A percentile compares a stretch with the other conserved stretches of the same genome.
These are phyloP conservation scores for Coturnix japonica DNA, from an alignment of 2,113 vertebrate genomes.

Conservation along the genomic window DNA sequence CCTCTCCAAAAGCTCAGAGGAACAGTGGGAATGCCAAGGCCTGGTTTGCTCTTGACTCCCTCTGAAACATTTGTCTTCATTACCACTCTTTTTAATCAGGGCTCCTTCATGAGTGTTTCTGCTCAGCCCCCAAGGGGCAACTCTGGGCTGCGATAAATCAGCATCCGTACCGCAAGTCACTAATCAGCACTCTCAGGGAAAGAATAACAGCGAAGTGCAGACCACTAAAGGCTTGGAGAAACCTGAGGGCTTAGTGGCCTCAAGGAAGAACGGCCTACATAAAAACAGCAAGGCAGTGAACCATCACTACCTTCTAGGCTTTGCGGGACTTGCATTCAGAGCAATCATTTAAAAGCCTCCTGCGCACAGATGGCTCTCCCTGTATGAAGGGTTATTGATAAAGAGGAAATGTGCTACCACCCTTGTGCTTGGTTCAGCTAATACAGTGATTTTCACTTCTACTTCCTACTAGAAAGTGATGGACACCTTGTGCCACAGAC, in stretches of 20 bases:
- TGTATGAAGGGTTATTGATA: slow-evolving; percentile 13
- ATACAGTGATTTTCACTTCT: background rate
- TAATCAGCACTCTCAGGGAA: slow-evolving; percentile 85
- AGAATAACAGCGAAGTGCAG: slow-evolving; percentile 80
- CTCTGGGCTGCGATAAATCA: slow-evolving; percentile 86
- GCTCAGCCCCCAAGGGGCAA: slow-evolving; percentile 82
- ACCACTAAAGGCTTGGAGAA: slow-evolving; percentile 77
- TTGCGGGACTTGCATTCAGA: background rate
- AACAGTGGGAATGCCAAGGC: slow-evolving; percentile 81
- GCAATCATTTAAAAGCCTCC: slow-evolving; percentile 54
- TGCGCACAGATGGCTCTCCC: slow-evolving; percentile 25
- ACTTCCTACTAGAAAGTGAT: slow-evolving; percentile 16
- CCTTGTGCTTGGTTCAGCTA: background rate
- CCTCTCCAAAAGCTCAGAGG: slow-evolving; percentile 82
- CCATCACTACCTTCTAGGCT: slow-evolving; percentile 53
- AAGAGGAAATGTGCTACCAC: background rate
- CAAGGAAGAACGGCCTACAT: slow-evolving; percentile 62
- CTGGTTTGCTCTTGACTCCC: slow-evolving; percentile 81
- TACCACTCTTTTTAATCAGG: slow-evolving; percentile 87
- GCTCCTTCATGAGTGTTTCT: slow-evolving; percentile 85
- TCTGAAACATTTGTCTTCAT: slow-evolving; percentile 87
- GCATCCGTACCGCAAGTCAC: slow-evolving; percentile 83
- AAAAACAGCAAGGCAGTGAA: slow-evolving; percentile 57
- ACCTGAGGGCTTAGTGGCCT: slow-evolving; percentile 68
- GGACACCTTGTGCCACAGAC: background rate